Percentiles rank a stretch among this genome's conserved stretches.
Conservation (phyloP, 1,140 invertebrate genomes). For the Sweltsa coloradensis region DNA sequence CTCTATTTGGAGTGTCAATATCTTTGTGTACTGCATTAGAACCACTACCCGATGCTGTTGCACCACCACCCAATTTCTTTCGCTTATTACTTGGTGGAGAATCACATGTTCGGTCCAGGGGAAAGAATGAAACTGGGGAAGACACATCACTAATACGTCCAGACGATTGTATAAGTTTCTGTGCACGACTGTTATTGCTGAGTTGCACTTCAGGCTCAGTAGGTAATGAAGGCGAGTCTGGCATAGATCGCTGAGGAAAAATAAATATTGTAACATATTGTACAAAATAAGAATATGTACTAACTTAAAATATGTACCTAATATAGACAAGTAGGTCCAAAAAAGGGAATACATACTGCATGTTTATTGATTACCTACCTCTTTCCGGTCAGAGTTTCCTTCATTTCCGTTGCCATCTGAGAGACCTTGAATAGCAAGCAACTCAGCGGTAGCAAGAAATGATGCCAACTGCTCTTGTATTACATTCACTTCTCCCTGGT, state of each 20-base stretch:
- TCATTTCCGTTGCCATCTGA: slow-evolving; percentile 29
- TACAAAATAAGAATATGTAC: not conserved
- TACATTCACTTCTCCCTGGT: slow-evolving; percentile 38
- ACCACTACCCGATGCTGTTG: not conserved
- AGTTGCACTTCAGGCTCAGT: slow-evolving; percentile 5
- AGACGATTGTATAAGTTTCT: not conserved
- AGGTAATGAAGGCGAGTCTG: not conserved
- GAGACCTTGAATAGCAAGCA: slow-evolving; percentile 34
- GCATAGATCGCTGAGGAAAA: no score
- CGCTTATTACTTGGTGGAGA: slow-evolving; percentile 10
- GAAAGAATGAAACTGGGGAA: slow-evolving; percentile 12
- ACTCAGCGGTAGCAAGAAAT: slow-evolving; percentile 34
- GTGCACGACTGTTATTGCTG: not conserved
- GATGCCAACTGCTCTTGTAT: slow-evolving; percentile 32
- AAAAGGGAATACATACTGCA: no score
- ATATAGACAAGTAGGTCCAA: no score
- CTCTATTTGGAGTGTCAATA: not conserved
- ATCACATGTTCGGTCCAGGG: not conserved
- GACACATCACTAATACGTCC: slow-evolving; percentile 10
- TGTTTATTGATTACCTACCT: no score
- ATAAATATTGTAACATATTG: not conserved
- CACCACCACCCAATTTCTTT: slow-evolving; percentile 4
- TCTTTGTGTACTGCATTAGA: slow-evolving; percentile 6
- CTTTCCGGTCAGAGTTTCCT: slow-evolving; percentile 13
- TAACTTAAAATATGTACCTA: no score